Evolutionary conservation across 2,888 invertebrate genomes (phyloP).

Genomic region (Lycophotia porphyrea): DNA sequence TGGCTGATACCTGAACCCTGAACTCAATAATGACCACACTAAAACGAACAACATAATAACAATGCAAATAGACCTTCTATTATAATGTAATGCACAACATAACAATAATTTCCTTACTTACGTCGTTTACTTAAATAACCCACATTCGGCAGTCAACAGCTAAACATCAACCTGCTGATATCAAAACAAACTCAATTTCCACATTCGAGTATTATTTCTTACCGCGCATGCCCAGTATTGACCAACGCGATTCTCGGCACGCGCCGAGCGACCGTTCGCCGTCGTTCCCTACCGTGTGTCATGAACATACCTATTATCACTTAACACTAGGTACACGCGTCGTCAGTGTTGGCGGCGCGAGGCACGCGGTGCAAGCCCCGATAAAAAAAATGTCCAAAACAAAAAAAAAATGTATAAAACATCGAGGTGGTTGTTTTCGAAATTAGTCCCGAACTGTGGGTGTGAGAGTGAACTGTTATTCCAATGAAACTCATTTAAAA

Average conservation of each 20-base stretch:
- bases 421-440: conserved; percentile 61
- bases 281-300: conserved; percentile 63
- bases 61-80: not conserved
- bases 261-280: conserved; percentile 41
- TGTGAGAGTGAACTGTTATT: conserved; percentile 66
- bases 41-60: not conserved
- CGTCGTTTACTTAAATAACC: not conserved
- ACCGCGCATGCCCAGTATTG: conserved; percentile 53
- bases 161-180: conserved; percentile 12
- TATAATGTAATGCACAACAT: not conserved
- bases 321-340: conserved; percentile 62
- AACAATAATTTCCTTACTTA: not conserved
- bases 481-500: conserved; percentile 42
- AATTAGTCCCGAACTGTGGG: conserved; percentile 73
- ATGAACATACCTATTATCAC: conserved; percentile 72
- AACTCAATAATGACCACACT: conserved; percentile 1
- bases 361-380: conserved; percentile 63
- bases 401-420: conserved; percentile 81
- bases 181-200: conserved; percentile 35
- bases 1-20: not conserved
- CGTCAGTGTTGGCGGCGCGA: conserved; percentile 66
- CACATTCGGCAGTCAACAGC: conserved; percentile 1
- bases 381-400: conserved; percentile 67
- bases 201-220: conserved; percentile 31
- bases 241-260: conserved; percentile 44